Evolutionary conservation across 2,113 vertebrate species (phyloP).

Genomic region (Gallinago undulata): DNA sequence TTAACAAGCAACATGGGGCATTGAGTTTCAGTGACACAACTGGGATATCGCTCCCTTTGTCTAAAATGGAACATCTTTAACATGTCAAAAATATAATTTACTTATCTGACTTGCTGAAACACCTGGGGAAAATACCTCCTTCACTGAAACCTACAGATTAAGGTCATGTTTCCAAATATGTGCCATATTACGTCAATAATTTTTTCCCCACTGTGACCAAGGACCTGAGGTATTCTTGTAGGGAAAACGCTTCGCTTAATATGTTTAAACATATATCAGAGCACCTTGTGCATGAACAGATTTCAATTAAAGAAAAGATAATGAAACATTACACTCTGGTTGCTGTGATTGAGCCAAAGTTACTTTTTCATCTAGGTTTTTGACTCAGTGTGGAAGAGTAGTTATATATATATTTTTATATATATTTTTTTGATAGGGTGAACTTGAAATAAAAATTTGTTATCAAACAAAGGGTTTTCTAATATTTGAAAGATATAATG

Average conservation of each 20-base stretch:
- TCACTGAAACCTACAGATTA: not conserved
- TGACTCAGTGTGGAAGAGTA: not conserved
- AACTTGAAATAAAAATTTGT: not conserved
- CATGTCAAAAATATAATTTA: constrained; percentile 10
- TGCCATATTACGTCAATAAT: not conserved
- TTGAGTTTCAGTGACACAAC: not conserved
- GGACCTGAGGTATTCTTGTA: not conserved
- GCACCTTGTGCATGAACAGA: not conserved
- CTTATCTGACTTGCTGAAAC: not conserved
- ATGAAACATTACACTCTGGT: not conserved
- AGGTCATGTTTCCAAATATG: not conserved
- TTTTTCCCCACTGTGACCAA: not conserved
- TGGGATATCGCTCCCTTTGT: not conserved
- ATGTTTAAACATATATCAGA: not conserved
- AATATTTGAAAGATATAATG: not conserved
- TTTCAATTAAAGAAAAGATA: not conserved
- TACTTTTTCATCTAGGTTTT: not conserved
- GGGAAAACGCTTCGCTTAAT: not conserved
- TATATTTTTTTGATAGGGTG: not conserved
- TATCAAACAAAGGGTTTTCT: not conserved
- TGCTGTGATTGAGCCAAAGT: not conserved
- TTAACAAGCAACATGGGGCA: constrained; percentile 3
- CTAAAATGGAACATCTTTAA: constrained; percentile 9
- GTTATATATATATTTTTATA: no score
- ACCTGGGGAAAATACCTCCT: not conserved